These are phyloP conservation scores for Drosophila stalkeri DNA, from an alignment of 2,888 invertebrate genomes.

Conservation along the genomic window DNA sequence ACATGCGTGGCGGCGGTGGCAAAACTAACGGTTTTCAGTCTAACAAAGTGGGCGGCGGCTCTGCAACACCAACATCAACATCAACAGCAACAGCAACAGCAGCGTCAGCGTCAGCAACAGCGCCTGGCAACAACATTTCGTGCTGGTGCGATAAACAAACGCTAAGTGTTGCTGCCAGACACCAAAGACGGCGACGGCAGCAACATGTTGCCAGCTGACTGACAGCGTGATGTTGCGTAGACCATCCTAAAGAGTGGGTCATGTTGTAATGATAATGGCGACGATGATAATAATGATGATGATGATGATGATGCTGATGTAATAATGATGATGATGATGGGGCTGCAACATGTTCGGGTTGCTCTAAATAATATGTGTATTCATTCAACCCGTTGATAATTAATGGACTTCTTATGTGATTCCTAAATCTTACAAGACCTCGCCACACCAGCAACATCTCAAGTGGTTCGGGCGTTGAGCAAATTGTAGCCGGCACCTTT, in stretches of 20 bases:
- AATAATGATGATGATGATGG: conserved; percentile 45
- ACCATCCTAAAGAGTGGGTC: conserved; percentile 43
- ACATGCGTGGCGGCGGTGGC: conserved; percentile 80
- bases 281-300: conserved; percentile 25
- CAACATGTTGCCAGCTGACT: conserved; percentile 71
- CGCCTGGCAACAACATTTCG: conserved; percentile 79
- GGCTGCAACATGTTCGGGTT: conserved; percentile 27
- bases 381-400: conserved; percentile 34
- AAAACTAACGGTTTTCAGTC: conserved; percentile 65
- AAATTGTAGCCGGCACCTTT: conserved; percentile 70
- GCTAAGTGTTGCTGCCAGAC: conserved; percentile 79
- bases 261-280: conserved; percentile 37
- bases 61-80: conserved; percentile 24
- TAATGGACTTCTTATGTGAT: conserved; percentile 40
- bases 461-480: conserved; percentile 15
- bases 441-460: conserved; percentile 3
- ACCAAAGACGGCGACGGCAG: conserved; percentile 57
- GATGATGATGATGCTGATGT: conserved; percentile 45
- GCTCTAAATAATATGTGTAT: conserved; percentile 41
- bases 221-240: conserved; percentile 50
- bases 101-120: conserved; percentile 64
- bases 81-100: conserved; percentile 13
- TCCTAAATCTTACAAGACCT: conserved; percentile 15
- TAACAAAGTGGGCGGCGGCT: conserved; percentile 72
- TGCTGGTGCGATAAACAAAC: conserved; percentile 79